A percentile compares a stretch with the other conserved stretches of the same genome.
These are phyloP conservation scores for Scyliorhinus canicula DNA, from an alignment of 2,797 vertebrate species.

Conservation along the genomic window DNA sequence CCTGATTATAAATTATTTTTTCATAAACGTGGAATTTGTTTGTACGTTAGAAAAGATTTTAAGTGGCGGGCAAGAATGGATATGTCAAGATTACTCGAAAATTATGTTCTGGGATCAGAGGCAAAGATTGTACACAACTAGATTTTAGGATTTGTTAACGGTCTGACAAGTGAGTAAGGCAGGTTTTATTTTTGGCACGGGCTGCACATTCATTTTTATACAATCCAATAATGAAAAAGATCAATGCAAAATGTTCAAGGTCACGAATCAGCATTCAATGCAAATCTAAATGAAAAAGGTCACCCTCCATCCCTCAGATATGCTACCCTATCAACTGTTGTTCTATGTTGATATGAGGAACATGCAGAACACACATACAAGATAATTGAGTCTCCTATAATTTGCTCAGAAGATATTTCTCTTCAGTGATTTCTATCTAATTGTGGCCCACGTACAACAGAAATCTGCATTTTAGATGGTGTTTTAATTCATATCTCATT, in stretches of 20 bases:
- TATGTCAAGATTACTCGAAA: slow-evolving; percentile 16
- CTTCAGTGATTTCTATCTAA: background rate
- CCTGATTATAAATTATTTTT: background rate
- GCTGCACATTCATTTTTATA: slow-evolving; percentile 18
- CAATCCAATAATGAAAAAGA: slow-evolving; percentile 22
- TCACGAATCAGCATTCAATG: background rate
- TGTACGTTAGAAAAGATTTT: background rate
- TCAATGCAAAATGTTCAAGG: slow-evolving; percentile 35
- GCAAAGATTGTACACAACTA: background rate
- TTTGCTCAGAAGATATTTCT: slow-evolving; percentile 25
- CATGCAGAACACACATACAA: background rate
- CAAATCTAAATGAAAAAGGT: background rate
- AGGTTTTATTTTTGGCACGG: background rate
- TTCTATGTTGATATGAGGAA: slow-evolving; percentile 3
- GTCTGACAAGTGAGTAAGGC: background rate
- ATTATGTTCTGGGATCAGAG: slow-evolving; percentile 1
- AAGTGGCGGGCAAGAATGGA: background rate
- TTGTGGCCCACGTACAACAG: background rate
- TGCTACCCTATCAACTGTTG: slow-evolving; percentile 3
- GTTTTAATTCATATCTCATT: background rate
- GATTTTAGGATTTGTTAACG: slow-evolving; percentile 8
- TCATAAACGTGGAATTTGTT: background rate
- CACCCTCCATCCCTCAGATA: slow-evolving; percentile 10
- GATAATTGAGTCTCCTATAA: slow-evolving; percentile 28
- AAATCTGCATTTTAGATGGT: slow-evolving; percentile 3